Percentiles rank a stretch among this genome's conserved stretches.
Evolutionary conservation across 2,888 invertebrate species (phyloP).

Genomic region (Parnassius apollo): DNA sequence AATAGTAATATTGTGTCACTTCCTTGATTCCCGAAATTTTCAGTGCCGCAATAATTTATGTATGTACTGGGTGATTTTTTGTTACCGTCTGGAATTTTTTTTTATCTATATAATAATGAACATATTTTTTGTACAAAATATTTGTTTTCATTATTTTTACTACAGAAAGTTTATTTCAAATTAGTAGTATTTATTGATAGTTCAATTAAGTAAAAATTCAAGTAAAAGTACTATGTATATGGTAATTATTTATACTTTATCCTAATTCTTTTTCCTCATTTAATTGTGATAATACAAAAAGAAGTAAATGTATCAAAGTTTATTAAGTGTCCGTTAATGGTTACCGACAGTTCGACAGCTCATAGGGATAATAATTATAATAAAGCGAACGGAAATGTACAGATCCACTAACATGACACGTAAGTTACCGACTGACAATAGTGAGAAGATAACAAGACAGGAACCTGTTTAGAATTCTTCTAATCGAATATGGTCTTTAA

Average conservation of each 20-base stretch:
- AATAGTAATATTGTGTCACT: too few relatives aligned
- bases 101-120: too few relatives aligned
- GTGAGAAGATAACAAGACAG: conserved; percentile 68
- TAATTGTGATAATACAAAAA: conserved; percentile 29
- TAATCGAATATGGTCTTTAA: conserved; percentile 79
- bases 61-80: too few relatives aligned
- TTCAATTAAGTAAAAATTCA: too few relatives aligned
- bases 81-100: too few relatives aligned
- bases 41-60: too few relatives aligned
- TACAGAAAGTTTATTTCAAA: too few relatives aligned
- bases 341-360: conserved; percentile 38
- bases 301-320: conserved; percentile 24
- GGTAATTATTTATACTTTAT: background rate
- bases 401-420: conserved; percentile 50
- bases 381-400: conserved; percentile 59
- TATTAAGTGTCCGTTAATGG: conserved; percentile 36
- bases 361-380: conserved; percentile 51
- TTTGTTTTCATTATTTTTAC: too few relatives aligned
- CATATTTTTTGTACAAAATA: too few relatives aligned
- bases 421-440: conserved; percentile 62
- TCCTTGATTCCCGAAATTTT: too few relatives aligned
- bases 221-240: background rate
- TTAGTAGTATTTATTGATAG: too few relatives aligned
- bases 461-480: conserved; percentile 72
- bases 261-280: conserved; percentile 23